phyloP scores from a whole-genome alignment of 2,888 invertebrate genomes.

The Chrysopilus asiliformis region DNA sequence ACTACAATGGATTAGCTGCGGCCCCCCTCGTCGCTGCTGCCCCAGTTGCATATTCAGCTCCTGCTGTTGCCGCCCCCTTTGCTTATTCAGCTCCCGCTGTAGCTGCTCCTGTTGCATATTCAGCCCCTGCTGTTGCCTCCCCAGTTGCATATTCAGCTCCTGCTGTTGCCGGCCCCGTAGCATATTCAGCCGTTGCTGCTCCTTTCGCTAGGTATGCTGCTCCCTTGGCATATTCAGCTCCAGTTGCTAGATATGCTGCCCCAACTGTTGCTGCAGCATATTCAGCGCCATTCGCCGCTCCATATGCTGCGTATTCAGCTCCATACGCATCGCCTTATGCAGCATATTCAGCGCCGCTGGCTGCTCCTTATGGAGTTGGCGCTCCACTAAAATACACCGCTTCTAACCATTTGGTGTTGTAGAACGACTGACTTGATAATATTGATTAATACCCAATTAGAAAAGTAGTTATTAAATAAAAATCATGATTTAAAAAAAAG shows the following conservation, averaged over 20 bases:
- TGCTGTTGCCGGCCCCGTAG: not conserved
- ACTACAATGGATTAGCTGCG: slow-evolving; percentile 8
- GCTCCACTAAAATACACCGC: not conserved
- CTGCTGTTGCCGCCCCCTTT: slow-evolving; percentile 4
- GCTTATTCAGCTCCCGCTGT: slow-evolving; percentile 4
- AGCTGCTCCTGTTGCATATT: slow-evolving; percentile 5
- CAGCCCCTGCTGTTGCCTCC: slow-evolving; percentile 14
- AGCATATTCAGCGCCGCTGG: slow-evolving; percentile 31
- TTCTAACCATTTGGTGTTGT: too few relatives aligned
- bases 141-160: slow-evolving; percentile 12
- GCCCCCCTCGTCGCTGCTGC: slow-evolving; percentile 2
- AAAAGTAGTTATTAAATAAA: too few relatives aligned
- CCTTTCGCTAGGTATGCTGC: not conserved
- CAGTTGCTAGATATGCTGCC: slow-evolving; percentile 8
- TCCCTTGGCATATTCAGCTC: not conserved
- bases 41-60: slow-evolving; percentile 10
- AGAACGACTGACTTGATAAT: too few relatives aligned
- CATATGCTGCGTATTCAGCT: slow-evolving; percentile 14
- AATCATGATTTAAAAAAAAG: too few relatives aligned
- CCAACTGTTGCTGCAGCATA: slow-evolving; percentile 16
- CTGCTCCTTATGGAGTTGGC: slow-evolving; percentile 10
- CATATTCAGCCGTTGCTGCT: not conserved
- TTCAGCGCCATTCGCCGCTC: slow-evolving; percentile 15
- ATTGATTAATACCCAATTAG: too few relatives aligned
- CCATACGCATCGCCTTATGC: slow-evolving; percentile 13